Base-by-base conservation (phyloP, 2,888 invertebrate species). In the Slavum lentiscoides region DNA sequence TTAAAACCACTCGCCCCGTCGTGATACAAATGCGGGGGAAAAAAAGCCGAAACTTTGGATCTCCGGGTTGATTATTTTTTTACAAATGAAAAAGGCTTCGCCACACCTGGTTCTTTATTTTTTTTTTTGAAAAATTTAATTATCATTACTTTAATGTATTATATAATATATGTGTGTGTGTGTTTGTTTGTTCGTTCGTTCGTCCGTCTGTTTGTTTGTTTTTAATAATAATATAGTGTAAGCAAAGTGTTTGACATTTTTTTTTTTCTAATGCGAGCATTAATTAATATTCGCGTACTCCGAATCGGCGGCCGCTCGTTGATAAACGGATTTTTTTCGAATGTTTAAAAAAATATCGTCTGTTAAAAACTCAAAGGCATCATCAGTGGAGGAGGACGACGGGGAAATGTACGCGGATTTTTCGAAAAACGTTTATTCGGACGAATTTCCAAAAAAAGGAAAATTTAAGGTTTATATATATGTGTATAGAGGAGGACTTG, bases 21-120 rank as follows among this genome's bases (percentile, higher is more conserved):
- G 23, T 76, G 61, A 61, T 76, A 61, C 30, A 23, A 43, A 61
- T 15, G 61, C n/a, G 9, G 30, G 39, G 59, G 30, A 4, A 30
- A 30, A 30, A 76, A 67, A 74, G 39, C n/a, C 11, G n/a, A 68
- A 76, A 76, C 68, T 49, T 61, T 19, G 55, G 66, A 59, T 74
- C 30, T 30, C 49, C 17, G 23, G 73, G 68, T 76, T 76, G 68
- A 76, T 76, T 75, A 69, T 76, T 76, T 76, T 76, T 76, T 61
- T 69, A 37, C 68, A 76, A 68, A 68, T 69, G 59, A 59, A 69
- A 68, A 69, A 76, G 59, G 59, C 49, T 30, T 43, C 37, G 30
- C 30, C 30, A 30, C 49, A 68, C 68, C 68, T 61, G 68, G 61
- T 76, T 76, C 61, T 76, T 61, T n/a, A n/a, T n/a, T 30, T 30